Base-by-base conservation (phyloP, 2,888 invertebrate genomes). In the Pterostichus madidus region DNA sequence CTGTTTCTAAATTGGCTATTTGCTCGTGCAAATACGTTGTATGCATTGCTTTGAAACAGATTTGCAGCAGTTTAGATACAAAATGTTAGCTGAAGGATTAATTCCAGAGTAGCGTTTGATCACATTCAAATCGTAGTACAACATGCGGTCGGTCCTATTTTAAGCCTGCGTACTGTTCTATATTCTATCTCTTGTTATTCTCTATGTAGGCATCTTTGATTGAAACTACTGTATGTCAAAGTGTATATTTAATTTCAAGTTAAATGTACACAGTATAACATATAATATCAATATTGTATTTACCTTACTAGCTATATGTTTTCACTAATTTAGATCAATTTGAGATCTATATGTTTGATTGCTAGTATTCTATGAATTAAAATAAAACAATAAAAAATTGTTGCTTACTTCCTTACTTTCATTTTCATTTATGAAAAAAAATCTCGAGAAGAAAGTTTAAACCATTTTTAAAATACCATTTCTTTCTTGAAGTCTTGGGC, bases 1-100 rank as follows among this genome's bases (percentile, higher is more conserved):
- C 64, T 64, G 35, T 64, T 32, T 64, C 64, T 64, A 64, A 64
- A 64, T 64, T 64, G 32, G 13, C 32, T 35, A 31, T 35, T 64
- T 35, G 35, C 64, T 64, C n/a, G 24, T 32, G 35, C 35, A 64
- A 64, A 64, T 64, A 64, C 64, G 35, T 31, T 64, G 35, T 64
- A 35, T 32, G 32, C 31, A 13, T 64, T 64, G 64, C 64, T 64
- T 35, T 64, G 64, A 35, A 64, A 32, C 35, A 64, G 64, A 35
- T 64, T 64, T 64, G n/a, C 35, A 13, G 64, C 35, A 35, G 64
- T 64, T 64, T 24, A 24, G 64, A 10, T 13, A 35, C 64, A 64
- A 64, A 64, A 11, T 64, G 32, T 10, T 64, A 13, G 35, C 64
- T 64, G 35, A 31, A 3, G 64, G 64, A 35, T 64, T 64, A 64